These are phyloP conservation scores for Calameuta idolon DNA, from an alignment of 2,888 invertebrate species.

Conservation along the genomic window DNA sequence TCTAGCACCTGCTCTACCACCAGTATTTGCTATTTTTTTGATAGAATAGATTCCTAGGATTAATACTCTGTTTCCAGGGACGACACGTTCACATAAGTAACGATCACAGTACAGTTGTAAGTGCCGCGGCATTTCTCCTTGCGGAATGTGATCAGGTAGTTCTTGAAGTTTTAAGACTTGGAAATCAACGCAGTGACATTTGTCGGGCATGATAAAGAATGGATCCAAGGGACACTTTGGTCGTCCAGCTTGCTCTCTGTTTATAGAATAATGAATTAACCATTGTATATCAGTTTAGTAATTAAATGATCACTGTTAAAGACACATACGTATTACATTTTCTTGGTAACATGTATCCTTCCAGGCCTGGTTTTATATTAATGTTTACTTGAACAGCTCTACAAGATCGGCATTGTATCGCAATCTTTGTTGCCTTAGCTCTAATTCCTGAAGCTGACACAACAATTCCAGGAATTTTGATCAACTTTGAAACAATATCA, in stretches of 20 bases:
- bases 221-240: conserved; percentile 97
- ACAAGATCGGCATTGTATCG: conserved; percentile 96
- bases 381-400: conserved; percentile 90
- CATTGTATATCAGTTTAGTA: conserved; percentile 8
- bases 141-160: conserved; percentile 91
- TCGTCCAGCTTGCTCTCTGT: conserved; percentile 90
- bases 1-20: conserved; percentile 75
- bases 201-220: conserved; percentile 97
- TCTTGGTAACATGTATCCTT: conserved; percentile 94
- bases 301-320: background rate
- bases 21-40: conserved; percentile 81
- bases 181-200: conserved; percentile 97
- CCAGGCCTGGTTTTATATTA: conserved; percentile 92
- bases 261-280: background rate
- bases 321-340: conserved; percentile 89
- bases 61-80: conserved; percentile 95
- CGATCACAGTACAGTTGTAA: conserved; percentile 94
- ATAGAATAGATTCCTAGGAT: conserved; percentile 97
- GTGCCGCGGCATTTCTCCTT: conserved; percentile 98
- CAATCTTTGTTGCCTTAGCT: conserved; percentile 94
- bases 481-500: conserved; percentile 90
- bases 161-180: conserved; percentile 98
- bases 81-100: conserved; percentile 92
- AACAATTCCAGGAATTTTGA: conserved; percentile 96
- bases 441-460: conserved; percentile 94